A percentile compares a stretch with the other conserved stretches of the same genome.
Conservation (phyloP, 2,888 invertebrate species). For the Gnatocerus cornutus region DNA sequence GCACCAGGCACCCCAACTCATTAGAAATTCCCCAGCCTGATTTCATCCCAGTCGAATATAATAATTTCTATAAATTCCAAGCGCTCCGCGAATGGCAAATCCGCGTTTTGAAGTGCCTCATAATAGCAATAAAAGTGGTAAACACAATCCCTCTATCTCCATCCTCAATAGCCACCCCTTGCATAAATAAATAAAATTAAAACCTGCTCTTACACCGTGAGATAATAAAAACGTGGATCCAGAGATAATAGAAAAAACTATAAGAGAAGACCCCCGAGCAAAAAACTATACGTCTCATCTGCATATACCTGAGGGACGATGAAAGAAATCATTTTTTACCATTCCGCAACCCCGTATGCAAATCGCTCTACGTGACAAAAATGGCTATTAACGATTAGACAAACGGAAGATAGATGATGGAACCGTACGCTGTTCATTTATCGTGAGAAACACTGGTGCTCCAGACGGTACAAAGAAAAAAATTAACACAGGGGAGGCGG, state of each 20-base stretch:
- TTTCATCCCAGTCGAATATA: too few species aligned
- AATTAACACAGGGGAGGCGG: slow-evolving; percentile 28
- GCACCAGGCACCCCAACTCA: too few species aligned
- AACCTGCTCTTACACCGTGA: slow-evolving; percentile 40
- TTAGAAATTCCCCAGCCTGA: too few species aligned
- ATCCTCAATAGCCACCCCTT: slow-evolving; percentile 21
- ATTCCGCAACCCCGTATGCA: slow-evolving; percentile 53
- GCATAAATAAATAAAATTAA: slow-evolving; percentile 48
- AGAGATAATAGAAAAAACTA: slow-evolving; percentile 45
- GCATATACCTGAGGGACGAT: slow-evolving; percentile 40
- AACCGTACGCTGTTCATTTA: slow-evolving; percentile 53
- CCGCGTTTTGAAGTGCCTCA: background rate
- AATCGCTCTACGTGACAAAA: slow-evolving; percentile 59
- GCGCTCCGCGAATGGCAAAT: too few species aligned
- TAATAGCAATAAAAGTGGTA: background rate
- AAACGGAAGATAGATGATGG: slow-evolving; percentile 62
- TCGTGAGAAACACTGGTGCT: slow-evolving; percentile 58
- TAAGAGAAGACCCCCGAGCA: slow-evolving; percentile 23
- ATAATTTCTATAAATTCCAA: too few species aligned
- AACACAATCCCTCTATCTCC: slow-evolving; percentile 9
- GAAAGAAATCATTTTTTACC: slow-evolving; percentile 25
- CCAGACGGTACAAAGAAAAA: slow-evolving; percentile 33
- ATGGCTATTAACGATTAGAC: slow-evolving; percentile 62
- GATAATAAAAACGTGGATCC: slow-evolving; percentile 42
- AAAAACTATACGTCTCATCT: slow-evolving; percentile 48